These are phyloP conservation scores for Sinocyclocheilus anshuiensis DNA, from an alignment of 2,113 vertebrate species.

Conservation along the genomic window DNA sequence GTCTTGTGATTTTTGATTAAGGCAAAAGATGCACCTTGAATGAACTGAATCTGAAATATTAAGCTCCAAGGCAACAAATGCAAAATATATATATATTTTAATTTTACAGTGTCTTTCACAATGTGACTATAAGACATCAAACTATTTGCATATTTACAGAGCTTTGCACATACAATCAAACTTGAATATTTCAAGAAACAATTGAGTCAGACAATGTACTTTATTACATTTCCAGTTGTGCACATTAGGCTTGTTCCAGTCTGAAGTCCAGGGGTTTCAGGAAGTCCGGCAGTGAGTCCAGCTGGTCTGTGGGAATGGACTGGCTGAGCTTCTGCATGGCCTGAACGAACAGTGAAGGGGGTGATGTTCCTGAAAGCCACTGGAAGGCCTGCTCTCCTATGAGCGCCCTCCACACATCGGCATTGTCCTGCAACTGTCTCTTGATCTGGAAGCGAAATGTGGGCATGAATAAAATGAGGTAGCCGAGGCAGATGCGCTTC, in stretches of 20 bases:
- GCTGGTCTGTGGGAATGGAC: conserved; percentile 77
- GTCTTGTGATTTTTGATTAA: neutral
- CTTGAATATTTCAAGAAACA: neutral
- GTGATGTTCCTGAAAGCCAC: conserved; percentile 82
- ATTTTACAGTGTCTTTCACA: neutral
- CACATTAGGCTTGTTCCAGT: conserved; percentile 54
- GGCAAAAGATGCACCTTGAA: neutral
- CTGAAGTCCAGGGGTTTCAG: conserved; percentile 84
- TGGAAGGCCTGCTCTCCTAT: conserved; percentile 81
- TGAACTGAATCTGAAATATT: neutral
- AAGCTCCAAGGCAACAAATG: neutral
- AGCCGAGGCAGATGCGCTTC: conserved; percentile 82
- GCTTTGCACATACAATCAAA: neutral
- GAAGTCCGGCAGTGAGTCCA: conserved; percentile 83
- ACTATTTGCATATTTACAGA: conserved; percentile 48
- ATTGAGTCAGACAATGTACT: neutral
- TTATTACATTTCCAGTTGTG: neutral
- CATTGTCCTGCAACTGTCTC: conserved; percentile 74
- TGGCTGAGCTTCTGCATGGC: conserved; percentile 86
- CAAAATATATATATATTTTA: conserved; percentile 35
- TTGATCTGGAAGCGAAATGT: conserved; percentile 65
- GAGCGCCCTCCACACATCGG: conserved; percentile 78
- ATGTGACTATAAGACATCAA: conserved; percentile 2
- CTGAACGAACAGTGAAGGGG: conserved; percentile 81
- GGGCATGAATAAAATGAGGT: conserved; percentile 85